Conservation (phyloP, 1,140 invertebrate species). For the Pseudoatta argentina region DNA sequence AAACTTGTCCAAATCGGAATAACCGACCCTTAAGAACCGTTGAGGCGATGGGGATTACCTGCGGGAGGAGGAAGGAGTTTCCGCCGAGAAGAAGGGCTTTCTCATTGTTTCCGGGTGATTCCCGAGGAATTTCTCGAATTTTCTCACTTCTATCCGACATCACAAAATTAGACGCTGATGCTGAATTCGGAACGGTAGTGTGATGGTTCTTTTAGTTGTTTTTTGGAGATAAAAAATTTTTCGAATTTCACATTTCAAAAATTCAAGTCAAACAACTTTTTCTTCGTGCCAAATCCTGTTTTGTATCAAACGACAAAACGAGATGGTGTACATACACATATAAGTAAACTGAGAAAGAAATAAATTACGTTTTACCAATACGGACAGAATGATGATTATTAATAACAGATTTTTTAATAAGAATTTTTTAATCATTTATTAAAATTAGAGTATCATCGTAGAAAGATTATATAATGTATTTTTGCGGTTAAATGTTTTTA, state of each 20-base stretch:
- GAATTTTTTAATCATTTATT: neutral
- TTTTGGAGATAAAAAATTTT: neutral
- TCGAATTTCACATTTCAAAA: neutral
- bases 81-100: conserved; percentile 16
- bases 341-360: conserved; percentile 2
- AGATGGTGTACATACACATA: neutral
- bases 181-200: conserved; percentile 9
- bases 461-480: neutral
- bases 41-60: conserved; percentile 62
- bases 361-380: neutral
- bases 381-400: neutral
- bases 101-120: conserved; percentile 57
- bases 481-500: neutral
- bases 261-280: neutral
- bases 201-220: neutral
- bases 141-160: conserved; percentile 14
- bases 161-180: conserved; percentile 52
- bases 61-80: conserved; percentile 5
- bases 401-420: neutral
- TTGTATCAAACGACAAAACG: neutral
- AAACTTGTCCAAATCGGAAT: conserved; percentile 70
- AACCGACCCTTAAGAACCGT: conserved; percentile 69
- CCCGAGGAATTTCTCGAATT: conserved; percentile 56
- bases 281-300: neutral
- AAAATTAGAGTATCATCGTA: neutral